These are phyloP conservation scores for Drosophila kepulauana DNA, from an alignment of 1,140 invertebrate genomes.

Conservation along the genomic window DNA sequence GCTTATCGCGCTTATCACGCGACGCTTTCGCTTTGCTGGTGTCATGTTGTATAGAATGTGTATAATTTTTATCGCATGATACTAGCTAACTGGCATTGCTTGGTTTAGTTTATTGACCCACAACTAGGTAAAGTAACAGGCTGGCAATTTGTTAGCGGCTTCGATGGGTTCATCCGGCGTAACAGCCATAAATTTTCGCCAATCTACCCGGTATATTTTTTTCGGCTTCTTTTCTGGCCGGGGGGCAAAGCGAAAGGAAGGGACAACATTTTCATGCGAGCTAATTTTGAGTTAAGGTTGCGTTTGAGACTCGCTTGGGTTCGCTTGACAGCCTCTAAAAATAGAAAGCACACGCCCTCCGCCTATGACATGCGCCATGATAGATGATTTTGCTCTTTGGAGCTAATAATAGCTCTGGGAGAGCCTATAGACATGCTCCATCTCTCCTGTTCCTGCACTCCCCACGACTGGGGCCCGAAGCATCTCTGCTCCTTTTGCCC, in stretches of 20 bases:
- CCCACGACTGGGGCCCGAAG: neutral
- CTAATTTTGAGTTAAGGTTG: slow-evolving; percentile 76
- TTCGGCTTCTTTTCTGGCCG: neutral
- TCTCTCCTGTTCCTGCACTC: neutral
- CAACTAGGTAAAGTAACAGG: slow-evolving; percentile 60
- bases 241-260: too few relatives aligned
- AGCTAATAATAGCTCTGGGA: slow-evolving; percentile 56
- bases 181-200: slow-evolving; percentile 64
- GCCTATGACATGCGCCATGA: slow-evolving; percentile 46
- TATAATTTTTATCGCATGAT: slow-evolving; percentile 72
- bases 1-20: slow-evolving; percentile 74
- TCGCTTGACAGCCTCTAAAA: slow-evolving; percentile 44
- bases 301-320: slow-evolving; percentile 43
- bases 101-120: slow-evolving; percentile 76
- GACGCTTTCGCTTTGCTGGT: slow-evolving; percentile 40
- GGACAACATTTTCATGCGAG: slow-evolving; percentile 66
- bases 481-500: slow-evolving; percentile 15
- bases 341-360: slow-evolving; percentile 47
- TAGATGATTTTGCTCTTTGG: slow-evolving; percentile 63
- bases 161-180: slow-evolving; percentile 30
- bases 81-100: slow-evolving; percentile 10
- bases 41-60: slow-evolving; percentile 25
- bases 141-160: slow-evolving; percentile 64
- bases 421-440: neutral
- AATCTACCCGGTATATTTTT: slow-evolving; percentile 35